Conservation (phyloP, 2,888 invertebrate genomes). For the Drosophila anomalata region DNA sequence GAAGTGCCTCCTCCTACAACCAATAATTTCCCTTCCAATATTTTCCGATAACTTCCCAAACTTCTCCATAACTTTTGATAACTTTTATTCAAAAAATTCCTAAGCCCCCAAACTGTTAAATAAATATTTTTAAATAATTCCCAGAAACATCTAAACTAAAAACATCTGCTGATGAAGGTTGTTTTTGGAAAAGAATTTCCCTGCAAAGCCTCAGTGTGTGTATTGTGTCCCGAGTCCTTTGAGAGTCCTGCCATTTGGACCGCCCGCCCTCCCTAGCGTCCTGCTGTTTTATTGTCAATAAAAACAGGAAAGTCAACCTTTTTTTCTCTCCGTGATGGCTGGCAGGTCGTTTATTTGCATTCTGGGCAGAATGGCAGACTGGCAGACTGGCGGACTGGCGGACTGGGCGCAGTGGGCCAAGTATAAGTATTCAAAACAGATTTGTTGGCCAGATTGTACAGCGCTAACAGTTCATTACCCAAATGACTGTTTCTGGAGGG, state of each 20-base stretch:
- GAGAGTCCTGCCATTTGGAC: too few relatives aligned
- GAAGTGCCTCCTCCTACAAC: too few relatives aligned
- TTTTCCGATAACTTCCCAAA: neutral
- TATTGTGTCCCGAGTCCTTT: too few relatives aligned
- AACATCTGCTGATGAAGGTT: constrained; percentile 3
- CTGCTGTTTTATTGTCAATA: constrained; percentile 2
- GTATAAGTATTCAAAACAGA: constrained; percentile 74
- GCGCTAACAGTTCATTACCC: constrained; percentile 76
- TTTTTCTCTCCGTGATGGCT: constrained; percentile 9
- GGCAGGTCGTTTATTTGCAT: constrained; percentile 49
- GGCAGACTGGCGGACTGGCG: too few relatives aligned
- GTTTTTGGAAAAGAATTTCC: neutral
- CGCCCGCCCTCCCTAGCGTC: neutral
- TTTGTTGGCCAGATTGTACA: constrained; percentile 73
- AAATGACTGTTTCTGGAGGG: constrained; percentile 60
- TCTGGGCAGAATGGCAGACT: neutral
- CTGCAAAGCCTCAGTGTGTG: too few relatives aligned
- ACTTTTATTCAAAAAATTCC: neutral
- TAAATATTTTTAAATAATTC: neutral
- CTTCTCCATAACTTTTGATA: neutral
- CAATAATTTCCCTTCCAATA: too few relatives aligned
- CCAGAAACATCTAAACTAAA: too few relatives aligned
- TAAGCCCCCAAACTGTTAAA: neutral
- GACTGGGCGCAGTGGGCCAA: constrained; percentile 44
- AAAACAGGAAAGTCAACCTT: neutral